These are phyloP conservation scores for Quiscalus mexicanus DNA, from an alignment of 2,113 vertebrate species.

Conservation along the genomic window DNA sequence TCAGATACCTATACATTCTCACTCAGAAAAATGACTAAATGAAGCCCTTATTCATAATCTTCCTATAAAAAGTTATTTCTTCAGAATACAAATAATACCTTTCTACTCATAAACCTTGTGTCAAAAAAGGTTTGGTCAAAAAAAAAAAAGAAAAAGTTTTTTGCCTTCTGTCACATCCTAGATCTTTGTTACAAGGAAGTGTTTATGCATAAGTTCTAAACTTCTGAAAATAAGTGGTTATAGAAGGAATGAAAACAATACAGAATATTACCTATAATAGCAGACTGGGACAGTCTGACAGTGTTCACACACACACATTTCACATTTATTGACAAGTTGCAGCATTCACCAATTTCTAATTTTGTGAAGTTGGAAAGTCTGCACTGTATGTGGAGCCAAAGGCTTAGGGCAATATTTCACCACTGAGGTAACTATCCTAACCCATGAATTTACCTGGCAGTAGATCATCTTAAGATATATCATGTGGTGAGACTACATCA, in stretches of 20 bases:
- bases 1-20: background rate
- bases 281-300: background rate
- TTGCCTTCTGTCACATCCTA: background rate
- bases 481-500: background rate
- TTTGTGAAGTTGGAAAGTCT: constrained; percentile 21
- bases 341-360: background rate
- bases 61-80: background rate
- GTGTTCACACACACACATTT: background rate
- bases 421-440: constrained; percentile 24
- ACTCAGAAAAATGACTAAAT: background rate
- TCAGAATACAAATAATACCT: background rate
- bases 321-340: constrained; percentile 10
- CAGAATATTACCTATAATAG: background rate
- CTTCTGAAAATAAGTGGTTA: background rate
- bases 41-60: background rate
- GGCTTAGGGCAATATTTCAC: constrained; percentile 52
- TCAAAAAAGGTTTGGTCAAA: background rate
- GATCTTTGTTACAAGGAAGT: background rate
- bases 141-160: background rate
- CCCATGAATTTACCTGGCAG: background rate
- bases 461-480: constrained; percentile 28
- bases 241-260: background rate
- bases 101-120: background rate
- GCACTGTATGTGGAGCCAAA: constrained; percentile 2
- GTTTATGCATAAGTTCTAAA: background rate